A percentile compares a stretch with the other conserved stretches of the same genome.
Evolutionary conservation across 2,113 vertebrate species (phyloP).

Genomic region (Pica pica): DNA sequence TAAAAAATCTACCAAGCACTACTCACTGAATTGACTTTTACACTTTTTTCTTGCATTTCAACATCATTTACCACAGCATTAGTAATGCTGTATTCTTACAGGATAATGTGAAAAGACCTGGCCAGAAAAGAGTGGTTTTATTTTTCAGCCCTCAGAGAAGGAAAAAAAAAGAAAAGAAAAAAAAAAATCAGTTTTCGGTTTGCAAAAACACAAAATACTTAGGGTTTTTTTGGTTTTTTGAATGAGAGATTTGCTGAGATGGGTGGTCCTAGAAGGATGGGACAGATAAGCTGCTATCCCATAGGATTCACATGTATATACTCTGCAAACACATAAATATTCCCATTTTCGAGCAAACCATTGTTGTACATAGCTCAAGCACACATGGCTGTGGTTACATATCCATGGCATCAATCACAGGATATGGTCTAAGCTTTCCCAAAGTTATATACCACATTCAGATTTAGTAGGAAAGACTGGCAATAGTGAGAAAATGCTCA

Average conservation of each 20-base stretch:
- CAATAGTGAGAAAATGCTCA: not conserved
- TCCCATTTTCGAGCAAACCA: not conserved
- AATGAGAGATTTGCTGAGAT: not conserved
- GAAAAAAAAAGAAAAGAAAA: not conserved
- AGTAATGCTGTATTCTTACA: not conserved
- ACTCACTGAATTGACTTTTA: not conserved
- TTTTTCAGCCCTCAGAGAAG: not conserved
- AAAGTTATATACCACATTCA: not conserved
- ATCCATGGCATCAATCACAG: not conserved
- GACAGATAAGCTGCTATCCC: not conserved
- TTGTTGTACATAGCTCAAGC: not conserved
- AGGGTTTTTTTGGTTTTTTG: not conserved
- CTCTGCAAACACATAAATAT: not conserved
- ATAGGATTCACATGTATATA: not conserved
- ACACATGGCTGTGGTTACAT: fast-evolving
- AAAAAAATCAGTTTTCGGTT: not conserved
- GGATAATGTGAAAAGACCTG: not conserved
- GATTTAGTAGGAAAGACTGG: not conserved
- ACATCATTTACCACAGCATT: not conserved
- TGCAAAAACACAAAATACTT: not conserved
- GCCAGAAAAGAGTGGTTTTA: not conserved
- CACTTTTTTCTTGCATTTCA: not conserved
- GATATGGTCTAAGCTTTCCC: not conserved
- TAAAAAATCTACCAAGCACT: not conserved
- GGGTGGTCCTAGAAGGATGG: not conserved